Evolutionary conservation across 2,113 vertebrate species (phyloP).

Genomic region (Rhinoderma darwinii): DNA sequence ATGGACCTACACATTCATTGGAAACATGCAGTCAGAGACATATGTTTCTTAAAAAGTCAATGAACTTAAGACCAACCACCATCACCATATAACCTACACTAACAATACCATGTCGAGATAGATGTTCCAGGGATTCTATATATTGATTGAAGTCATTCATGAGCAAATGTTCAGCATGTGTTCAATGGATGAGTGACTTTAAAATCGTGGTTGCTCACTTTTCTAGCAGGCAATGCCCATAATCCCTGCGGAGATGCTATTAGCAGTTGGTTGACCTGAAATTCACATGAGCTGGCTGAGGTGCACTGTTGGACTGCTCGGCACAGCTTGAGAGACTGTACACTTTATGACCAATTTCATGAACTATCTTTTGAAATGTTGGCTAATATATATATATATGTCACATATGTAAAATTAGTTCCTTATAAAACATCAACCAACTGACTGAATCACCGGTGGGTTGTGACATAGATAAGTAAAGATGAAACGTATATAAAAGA

Average conservation of each 20-base stretch:
- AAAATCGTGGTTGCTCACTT: constrained; percentile 69
- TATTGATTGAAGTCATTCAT: constrained; percentile 76
- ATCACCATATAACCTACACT: constrained; percentile 63
- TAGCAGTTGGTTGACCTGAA: constrained; percentile 72
- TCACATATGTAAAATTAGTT: background rate
- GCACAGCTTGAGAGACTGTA: constrained; percentile 28
- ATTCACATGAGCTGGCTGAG: constrained; percentile 66
- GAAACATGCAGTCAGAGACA: constrained; percentile 47
- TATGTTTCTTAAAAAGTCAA: background rate
- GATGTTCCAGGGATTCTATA: constrained; percentile 64
- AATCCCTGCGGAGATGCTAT: constrained; percentile 72
- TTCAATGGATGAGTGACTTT: constrained; percentile 74
- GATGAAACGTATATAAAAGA: background rate
- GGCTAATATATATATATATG: background rate
- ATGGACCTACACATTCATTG: background rate
- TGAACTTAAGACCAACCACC: background rate
- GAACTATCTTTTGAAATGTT: background rate
- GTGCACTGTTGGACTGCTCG: constrained; percentile 25
- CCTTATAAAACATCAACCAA: background rate
- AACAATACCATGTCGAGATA: constrained; percentile 60
- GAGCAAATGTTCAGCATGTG: constrained; percentile 71
- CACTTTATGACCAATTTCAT: constrained; percentile 20
- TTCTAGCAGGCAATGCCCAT: constrained; percentile 65
- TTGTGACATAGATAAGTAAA: too few relatives aligned
- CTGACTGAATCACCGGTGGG: background rate